Evolutionary conservation across 2,888 invertebrate species (phyloP).

Genomic region (Argynnis bischoffii): DNA sequence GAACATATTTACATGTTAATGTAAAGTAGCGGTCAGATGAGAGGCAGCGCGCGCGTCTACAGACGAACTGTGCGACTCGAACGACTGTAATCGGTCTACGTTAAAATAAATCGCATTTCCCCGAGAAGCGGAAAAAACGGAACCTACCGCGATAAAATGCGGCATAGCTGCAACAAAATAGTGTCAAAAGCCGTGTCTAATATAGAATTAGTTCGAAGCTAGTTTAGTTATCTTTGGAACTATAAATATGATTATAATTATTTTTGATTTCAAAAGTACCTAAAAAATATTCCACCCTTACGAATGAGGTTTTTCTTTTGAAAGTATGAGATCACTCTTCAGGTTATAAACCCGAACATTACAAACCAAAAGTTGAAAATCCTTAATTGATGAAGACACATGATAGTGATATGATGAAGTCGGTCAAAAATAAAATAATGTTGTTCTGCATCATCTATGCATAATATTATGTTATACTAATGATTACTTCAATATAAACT

Average conservation of each 20-base stretch:
- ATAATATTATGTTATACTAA: no score
- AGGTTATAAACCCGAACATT: no score
- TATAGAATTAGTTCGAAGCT: constrained; percentile 27
- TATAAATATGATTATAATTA: no score
- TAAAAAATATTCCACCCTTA: no score
- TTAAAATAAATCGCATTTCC: constrained; percentile 74
- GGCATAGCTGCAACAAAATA: constrained; percentile 66
- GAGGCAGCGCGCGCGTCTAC: constrained; percentile 61
- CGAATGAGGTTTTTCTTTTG: no score
- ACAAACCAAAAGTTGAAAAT: no score
- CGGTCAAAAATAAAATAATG: no score
- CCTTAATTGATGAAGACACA: no score
- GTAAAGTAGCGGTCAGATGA: constrained; percentile 33
- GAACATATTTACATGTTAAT: constrained; percentile 31
- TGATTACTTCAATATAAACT: no score
- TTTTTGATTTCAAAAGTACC: neutral
- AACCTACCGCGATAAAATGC: constrained; percentile 69
- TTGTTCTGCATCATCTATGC: no score
- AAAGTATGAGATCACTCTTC: no score
- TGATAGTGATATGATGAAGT: no score
- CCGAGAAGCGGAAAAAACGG: constrained; percentile 71
- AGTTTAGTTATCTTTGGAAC: neutral
- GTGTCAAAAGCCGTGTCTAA: constrained; percentile 58
- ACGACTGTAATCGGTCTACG: constrained; percentile 65
- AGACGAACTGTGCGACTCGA: constrained; percentile 57